phyloP scores from a whole-genome alignment of 2,797 vertebrate genomes.

The Coracias cyanogaster region DNA sequence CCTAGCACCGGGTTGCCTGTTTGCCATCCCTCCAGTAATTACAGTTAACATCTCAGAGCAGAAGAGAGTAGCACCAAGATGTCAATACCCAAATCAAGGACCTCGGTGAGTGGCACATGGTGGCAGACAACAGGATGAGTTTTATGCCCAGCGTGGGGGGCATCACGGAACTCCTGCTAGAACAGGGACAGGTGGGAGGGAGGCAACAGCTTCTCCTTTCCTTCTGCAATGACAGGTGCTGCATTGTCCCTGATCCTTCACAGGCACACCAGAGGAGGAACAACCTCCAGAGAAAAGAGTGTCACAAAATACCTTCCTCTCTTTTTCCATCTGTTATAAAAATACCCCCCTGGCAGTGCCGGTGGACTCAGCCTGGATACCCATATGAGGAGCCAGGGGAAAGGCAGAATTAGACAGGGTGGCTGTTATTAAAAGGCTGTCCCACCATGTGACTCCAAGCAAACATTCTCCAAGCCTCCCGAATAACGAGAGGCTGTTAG shows the following conservation, averaged over 20 bases:
- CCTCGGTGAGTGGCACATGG: background rate
- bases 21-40: background rate
- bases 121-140: background rate
- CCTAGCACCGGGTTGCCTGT: rapidly evolving
- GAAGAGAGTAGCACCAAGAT: background rate
- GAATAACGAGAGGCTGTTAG: background rate
- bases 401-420: background rate
- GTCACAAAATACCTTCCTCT: background rate
- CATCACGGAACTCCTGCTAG: rapidly evolving
- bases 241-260: background rate
- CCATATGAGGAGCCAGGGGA: background rate
- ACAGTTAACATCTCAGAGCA: rapidly evolving
- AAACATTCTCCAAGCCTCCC: background rate
- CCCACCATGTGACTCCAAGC: background rate
- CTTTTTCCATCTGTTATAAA: background rate
- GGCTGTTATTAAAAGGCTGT: background rate
- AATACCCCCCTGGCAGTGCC: background rate
- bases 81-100: background rate
- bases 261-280: background rate
- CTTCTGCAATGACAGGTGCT: background rate
- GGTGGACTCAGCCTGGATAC: background rate
- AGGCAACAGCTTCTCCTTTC: background rate
- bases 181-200: background rate
- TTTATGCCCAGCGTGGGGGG: background rate
- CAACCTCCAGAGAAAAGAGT: background rate